A percentile compares a stretch with the other conserved stretches of the same genome.
Evolutionary conservation across 2,888 invertebrate species (phyloP).

Genomic region (Halictus quadricinctus): DNA sequence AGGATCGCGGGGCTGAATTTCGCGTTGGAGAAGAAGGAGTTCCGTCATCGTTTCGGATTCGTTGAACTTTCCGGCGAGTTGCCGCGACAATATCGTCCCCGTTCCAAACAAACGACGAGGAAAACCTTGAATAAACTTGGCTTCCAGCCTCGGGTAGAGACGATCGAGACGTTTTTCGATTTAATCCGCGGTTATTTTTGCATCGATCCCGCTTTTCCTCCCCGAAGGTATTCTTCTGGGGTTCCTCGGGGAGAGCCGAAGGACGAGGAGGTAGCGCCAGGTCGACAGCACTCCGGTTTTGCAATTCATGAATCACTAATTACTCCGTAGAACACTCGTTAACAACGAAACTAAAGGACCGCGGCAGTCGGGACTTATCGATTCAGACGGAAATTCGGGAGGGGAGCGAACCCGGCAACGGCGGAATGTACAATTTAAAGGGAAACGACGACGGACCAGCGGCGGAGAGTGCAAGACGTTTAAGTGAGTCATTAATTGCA

Average conservation of each 20-base stretch:
- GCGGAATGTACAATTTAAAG: conserved; percentile 61
- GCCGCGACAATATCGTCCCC: conserved; percentile 31
- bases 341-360: conserved; percentile 54
- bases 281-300: conserved; percentile 45
- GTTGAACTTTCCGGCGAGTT: conserved; percentile 27
- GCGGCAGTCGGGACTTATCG: conserved; percentile 57
- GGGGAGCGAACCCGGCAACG: conserved; percentile 7
- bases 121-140: conserved; percentile 5
- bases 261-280: conserved; percentile 7
- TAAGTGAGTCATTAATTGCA: conserved; percentile 75
- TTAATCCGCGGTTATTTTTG: background rate
- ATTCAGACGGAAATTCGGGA: conserved; percentile 58
- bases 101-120: background rate
- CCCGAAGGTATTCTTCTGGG: background rate
- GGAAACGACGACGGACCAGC: conserved; percentile 40
- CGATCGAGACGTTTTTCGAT: background rate
- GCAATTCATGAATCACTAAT: conserved; percentile 64
- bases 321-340: conserved; percentile 57
- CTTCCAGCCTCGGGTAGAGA: background rate
- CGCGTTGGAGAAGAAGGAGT: background rate
- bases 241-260: conserved; percentile 10
- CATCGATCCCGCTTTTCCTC: background rate
- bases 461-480: conserved; percentile 64
- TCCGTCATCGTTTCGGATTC: conserved; percentile 33
- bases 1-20: conserved; percentile 18